phyloP scores from a whole-genome alignment of 2,888 invertebrate genomes.

The Bombylius major region DNA sequence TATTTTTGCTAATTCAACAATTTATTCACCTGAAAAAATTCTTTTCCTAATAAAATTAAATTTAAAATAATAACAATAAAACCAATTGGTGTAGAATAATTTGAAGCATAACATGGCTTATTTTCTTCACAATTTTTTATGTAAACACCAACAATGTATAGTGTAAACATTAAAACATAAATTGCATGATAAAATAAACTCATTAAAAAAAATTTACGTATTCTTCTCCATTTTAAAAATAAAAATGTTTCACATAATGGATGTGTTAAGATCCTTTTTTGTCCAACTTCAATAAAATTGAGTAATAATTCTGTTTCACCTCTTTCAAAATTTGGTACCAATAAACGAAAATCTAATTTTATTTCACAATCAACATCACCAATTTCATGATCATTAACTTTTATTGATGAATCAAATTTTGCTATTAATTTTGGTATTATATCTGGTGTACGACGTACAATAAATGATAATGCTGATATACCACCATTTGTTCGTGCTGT shows the following conservation, averaged over 20 bases:
- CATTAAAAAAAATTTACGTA: constrained; percentile 68
- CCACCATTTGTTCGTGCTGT: constrained; percentile 71
- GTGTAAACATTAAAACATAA: constrained; percentile 61
- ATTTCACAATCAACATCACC: constrained; percentile 79
- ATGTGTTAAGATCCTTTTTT: constrained; percentile 65
- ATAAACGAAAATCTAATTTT: constrained; percentile 48
- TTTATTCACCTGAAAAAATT: constrained; percentile 41
- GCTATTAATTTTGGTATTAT: constrained; percentile 57
- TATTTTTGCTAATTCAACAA: neutral
- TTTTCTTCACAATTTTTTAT: constrained; percentile 26
- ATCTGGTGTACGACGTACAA: constrained; percentile 72
- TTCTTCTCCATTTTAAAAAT: constrained; percentile 69
- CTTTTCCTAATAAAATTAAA: constrained; percentile 52
- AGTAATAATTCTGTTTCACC: constrained; percentile 59
- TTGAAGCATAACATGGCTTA: constrained; percentile 23
- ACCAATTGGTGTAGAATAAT: constrained; percentile 36
- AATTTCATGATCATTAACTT: constrained; percentile 69
- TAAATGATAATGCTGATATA: constrained; percentile 65
- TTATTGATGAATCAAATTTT: constrained; percentile 62
- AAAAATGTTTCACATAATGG: constrained; percentile 76
- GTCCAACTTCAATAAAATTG: constrained; percentile 67
- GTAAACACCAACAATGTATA: constrained; percentile 51
- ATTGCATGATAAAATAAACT: constrained; percentile 65
- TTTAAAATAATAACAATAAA: constrained; percentile 52
- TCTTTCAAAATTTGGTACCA: constrained; percentile 48